These are phyloP conservation scores for Parasteatoda lunata DNA, from an alignment of 2,888 invertebrate genomes.

Conservation along the genomic window DNA sequence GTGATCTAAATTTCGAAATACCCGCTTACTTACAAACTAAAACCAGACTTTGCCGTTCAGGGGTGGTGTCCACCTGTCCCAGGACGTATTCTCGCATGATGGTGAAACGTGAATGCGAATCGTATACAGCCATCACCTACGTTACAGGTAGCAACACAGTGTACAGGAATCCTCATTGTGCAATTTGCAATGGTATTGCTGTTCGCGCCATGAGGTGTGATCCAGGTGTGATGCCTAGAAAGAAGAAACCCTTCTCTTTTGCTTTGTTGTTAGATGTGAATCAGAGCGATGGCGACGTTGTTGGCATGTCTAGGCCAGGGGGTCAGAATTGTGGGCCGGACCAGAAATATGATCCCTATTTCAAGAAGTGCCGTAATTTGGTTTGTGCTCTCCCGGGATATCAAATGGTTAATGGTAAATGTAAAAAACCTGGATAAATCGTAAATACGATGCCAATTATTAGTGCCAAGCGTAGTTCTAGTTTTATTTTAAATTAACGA, in stretches of 20 bases:
- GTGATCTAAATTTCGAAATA: constrained; percentile 26
- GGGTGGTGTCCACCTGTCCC: constrained; percentile 9
- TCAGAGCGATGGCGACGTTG: constrained; percentile 69
- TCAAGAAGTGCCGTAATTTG: constrained; percentile 3
- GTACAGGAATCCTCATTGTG: constrained; percentile 76
- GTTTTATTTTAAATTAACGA: too few relatives aligned
- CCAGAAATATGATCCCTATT: constrained; percentile 76
- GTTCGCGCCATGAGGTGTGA: constrained; percentile 71
- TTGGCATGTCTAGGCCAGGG: constrained; percentile 53
- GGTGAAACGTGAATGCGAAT: constrained; percentile 72
- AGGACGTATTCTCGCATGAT: background rate
- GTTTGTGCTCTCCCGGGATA: background rate
- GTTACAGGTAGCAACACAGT: constrained; percentile 68
- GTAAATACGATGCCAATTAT: background rate
- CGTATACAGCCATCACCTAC: constrained; percentile 76
- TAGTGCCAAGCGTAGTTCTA: too few relatives aligned
- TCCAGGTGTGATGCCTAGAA: constrained; percentile 61
- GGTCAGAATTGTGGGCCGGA: constrained; percentile 75
- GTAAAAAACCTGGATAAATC: background rate
- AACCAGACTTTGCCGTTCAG: constrained; percentile 23
- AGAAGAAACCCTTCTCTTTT: constrained; percentile 32
- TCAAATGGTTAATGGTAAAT: constrained; percentile 1
- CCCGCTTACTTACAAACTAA: background rate
- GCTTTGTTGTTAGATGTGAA: constrained; percentile 48
- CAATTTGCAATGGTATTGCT: constrained; percentile 75